A percentile compares a stretch with the other conserved stretches of the same genome.
Evolutionary conservation across 2,797 vertebrate genomes (phyloP).

Genomic region (Scarus forsteni): DNA sequence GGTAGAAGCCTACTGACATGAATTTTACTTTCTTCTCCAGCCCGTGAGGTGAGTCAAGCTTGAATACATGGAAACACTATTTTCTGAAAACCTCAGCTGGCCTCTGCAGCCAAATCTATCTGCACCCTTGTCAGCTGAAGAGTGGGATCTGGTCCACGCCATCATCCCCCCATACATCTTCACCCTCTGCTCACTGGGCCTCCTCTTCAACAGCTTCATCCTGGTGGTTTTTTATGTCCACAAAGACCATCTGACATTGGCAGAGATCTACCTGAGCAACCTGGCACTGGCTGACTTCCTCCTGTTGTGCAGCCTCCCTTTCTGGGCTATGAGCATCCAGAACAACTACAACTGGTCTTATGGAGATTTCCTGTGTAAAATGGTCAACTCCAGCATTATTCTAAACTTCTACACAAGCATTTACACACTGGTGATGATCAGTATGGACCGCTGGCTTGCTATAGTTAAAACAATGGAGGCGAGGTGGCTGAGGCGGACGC

Average conservation of each 20-base stretch:
- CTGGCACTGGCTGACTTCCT: constrained; percentile 89
- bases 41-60: constrained; percentile 52
- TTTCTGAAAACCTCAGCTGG: constrained; percentile 57
- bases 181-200: constrained; percentile 75
- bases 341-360: constrained; percentile 89
- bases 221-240: constrained; percentile 86
- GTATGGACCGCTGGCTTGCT: constrained; percentile 93
- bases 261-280: constrained; percentile 93
- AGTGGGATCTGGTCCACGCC: constrained; percentile 75
- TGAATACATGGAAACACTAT: constrained; percentile 9
- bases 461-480: constrained; percentile 91
- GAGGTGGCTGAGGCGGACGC: constrained; percentile 82
- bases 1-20: neutral
- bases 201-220: constrained; percentile 89
- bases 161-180: constrained; percentile 82
- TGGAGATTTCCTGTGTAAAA: constrained; percentile 88
- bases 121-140: constrained; percentile 19
- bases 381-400: constrained; percentile 81
- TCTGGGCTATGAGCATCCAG: constrained; percentile 91
- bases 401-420: constrained; percentile 91
- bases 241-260: constrained; percentile 86
- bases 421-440: constrained; percentile 91
- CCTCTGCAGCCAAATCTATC: constrained; percentile 3
- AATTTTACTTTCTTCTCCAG: constrained; percentile 25
- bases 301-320: constrained; percentile 87